Evolutionary conservation across 2,113 vertebrate species (phyloP).

Genomic region (Tachuris rubrigastra): DNA sequence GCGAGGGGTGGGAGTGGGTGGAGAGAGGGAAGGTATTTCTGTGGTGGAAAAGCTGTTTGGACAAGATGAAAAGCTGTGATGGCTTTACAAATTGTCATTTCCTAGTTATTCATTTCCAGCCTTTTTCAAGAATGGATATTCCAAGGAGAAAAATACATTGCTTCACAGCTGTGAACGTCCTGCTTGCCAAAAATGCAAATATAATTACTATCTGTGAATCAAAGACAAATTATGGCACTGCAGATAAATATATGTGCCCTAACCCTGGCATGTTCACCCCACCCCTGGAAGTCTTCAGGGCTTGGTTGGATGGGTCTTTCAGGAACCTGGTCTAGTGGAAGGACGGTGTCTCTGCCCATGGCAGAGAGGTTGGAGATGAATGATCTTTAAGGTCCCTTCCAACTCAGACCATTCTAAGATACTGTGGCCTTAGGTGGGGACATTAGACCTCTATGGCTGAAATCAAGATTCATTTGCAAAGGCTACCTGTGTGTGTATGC

Average conservation of each 20-base stretch:
- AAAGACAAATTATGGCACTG: neutral
- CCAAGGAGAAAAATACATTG: slow-evolving; percentile 37
- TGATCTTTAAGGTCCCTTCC: neutral
- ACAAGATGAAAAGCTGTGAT: neutral
- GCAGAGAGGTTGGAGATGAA: neutral
- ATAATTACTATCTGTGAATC: slow-evolving; percentile 19
- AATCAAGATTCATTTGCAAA: neutral
- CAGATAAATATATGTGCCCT: neutral
- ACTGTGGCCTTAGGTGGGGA: neutral
- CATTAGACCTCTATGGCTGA: neutral
- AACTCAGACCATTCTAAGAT: neutral
- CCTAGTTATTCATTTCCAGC: slow-evolving; percentile 46
- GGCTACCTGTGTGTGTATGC: neutral
- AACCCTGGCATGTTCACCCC: neutral
- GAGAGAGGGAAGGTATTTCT: neutral
- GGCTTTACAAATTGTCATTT: slow-evolving; percentile 38
- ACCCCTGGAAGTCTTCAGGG: neutral
- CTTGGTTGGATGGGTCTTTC: neutral
- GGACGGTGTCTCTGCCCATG: neutral
- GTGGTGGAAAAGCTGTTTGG: neutral
- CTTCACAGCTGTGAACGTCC: slow-evolving; percentile 6
- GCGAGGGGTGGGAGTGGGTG: neutral
- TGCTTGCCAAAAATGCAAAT: slow-evolving; percentile 43
- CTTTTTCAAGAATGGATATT: slow-evolving; percentile 54
- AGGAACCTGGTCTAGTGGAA: neutral